Conservation (phyloP, 2,113 vertebrate genomes). For the Cairina moschata region DNA sequence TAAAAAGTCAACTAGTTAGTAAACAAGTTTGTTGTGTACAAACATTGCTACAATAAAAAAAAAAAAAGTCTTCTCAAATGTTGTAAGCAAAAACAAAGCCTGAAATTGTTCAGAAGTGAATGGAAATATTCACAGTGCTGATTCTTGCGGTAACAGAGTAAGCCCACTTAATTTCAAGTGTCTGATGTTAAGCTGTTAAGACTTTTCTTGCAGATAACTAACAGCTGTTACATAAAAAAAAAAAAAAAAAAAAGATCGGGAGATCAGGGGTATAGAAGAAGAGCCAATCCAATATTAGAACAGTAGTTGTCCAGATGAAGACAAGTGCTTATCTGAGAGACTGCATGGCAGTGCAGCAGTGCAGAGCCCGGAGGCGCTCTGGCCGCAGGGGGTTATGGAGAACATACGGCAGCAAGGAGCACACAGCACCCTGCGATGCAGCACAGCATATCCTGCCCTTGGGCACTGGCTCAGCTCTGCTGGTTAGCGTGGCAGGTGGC, state of each 20-base stretch:
- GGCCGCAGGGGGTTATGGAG: not conserved
- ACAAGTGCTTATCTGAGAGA: not conserved
- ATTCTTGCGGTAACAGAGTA: not conserved
- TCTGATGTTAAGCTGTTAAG: not conserved
- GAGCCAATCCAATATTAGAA: not conserved
- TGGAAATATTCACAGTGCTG: not conserved
- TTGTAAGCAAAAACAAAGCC: not conserved
- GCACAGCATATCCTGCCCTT: conserved; percentile 17
- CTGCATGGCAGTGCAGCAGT: fast-evolving
- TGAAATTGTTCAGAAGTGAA: not conserved
- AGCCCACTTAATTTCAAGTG: not conserved
- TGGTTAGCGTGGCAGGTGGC: not conserved
- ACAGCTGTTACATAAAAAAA: not conserved
- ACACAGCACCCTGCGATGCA: not conserved
- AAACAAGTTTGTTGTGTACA: not conserved
- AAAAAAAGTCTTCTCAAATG: not conserved
- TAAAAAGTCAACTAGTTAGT: not conserved
- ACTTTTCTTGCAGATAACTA: not conserved
- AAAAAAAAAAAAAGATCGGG: not conserved
- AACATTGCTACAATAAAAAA: not conserved
- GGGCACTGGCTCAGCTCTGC: not conserved
- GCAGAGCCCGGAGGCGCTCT: not conserved
- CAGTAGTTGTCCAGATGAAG: not conserved
- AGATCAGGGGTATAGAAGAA: not conserved
- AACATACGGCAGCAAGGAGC: conserved; percentile 47